Evolutionary conservation across 2,113 vertebrate species (phyloP).

Genomic region (Rhinopomastus cyanomelas): DNA sequence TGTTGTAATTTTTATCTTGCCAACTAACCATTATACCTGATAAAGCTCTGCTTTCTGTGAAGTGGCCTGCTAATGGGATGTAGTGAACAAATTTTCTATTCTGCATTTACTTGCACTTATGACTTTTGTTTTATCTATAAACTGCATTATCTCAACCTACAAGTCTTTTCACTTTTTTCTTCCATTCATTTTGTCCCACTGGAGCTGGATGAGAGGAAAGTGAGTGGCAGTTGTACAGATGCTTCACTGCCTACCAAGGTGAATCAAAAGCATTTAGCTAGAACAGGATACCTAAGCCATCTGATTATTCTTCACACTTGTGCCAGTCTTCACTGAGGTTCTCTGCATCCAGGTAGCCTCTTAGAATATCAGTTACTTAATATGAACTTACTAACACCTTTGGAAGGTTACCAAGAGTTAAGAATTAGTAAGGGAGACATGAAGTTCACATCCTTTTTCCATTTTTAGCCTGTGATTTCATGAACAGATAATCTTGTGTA

Average conservation of each 20-base stretch:
- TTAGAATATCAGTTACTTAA: not conserved
- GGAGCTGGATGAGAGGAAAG: accelerated
- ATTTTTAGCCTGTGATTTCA: not conserved
- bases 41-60: not conserved
- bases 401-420: not conserved
- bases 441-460: not conserved
- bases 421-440: not conserved
- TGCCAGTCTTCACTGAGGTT: not conserved
- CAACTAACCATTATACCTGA: not conserved
- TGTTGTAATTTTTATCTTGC: not conserved
- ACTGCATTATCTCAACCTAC: not conserved
- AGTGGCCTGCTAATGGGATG: accelerated
- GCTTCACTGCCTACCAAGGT: not conserved
- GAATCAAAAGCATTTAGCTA: not conserved
- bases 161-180: not conserved
- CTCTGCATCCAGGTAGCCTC: not conserved
- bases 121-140: not conserved
- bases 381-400: not conserved
- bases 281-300: not conserved
- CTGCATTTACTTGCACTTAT: not conserved
- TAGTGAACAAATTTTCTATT: not conserved
- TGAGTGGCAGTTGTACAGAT: not conserved
- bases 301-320: not conserved
- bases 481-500: not conserved
- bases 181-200: not conserved